A percentile compares a stretch with the other conserved stretches of the same genome.
These are phyloP conservation scores for Oophaga pumilio DNA, from an alignment of 2,113 vertebrate species.

Conservation along the genomic window DNA sequence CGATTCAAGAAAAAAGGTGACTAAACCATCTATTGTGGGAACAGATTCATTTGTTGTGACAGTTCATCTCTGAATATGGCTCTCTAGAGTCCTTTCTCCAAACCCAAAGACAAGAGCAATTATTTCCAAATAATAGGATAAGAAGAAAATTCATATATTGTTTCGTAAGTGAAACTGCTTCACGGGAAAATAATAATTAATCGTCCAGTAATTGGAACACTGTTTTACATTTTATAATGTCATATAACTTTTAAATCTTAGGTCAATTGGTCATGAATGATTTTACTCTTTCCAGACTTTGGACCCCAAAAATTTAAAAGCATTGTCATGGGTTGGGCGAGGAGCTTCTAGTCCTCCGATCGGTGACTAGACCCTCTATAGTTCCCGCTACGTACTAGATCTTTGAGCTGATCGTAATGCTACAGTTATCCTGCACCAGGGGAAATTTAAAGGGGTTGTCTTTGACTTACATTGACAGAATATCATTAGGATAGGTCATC, in stretches of 20 bases:
- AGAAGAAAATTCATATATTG: background rate
- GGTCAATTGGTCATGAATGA: background rate
- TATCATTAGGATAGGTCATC: too few species aligned
- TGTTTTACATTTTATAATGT: background rate
- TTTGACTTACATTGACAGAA: too few species aligned
- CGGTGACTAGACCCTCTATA: too few species aligned
- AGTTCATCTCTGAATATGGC: background rate
- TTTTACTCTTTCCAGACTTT: too few species aligned
- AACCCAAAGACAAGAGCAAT: background rate
- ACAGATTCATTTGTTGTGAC: conserved; percentile 14
- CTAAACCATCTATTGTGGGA: background rate
- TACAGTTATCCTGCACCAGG: too few species aligned
- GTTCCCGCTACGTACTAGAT: too few species aligned
- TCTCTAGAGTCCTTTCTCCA: background rate
- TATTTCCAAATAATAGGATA: background rate
- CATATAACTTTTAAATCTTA: background rate
- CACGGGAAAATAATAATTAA: background rate
- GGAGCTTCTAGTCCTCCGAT: too few species aligned
- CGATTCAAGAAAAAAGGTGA: conserved; percentile 13
- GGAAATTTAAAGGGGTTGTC: too few species aligned
- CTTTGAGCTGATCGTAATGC: too few species aligned
- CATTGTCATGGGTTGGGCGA: too few species aligned
- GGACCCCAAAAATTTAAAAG: too few species aligned
- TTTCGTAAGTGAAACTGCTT: background rate
- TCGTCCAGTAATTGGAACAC: background rate